Evolutionary conservation across 2,888 invertebrate species (phyloP), one percentile per base, ranked within the genome.

Genomic region (Tetranychus piercei): DNA sequence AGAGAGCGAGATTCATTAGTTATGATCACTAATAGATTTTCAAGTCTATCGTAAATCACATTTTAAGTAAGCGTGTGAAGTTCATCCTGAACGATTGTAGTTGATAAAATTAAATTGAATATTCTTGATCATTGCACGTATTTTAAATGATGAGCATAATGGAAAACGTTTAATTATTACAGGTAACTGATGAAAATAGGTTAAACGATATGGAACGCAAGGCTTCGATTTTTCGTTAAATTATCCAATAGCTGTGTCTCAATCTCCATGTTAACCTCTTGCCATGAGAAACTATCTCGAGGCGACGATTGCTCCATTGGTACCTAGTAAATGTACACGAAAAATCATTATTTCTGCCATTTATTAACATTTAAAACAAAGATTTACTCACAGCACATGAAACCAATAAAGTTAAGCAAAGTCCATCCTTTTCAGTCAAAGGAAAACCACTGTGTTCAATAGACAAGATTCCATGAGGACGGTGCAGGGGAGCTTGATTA

Each of bases 401-500:
- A 18, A 94, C 90, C 73, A 94, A 84, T 66, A 93, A 82, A 71
- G 91, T 90, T 23, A 93, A 83, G 80, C 92, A 92, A 75, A 90
- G 85, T 0, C 93, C 93, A 83, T 93, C 92, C 77, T 86, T 79
- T 75, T 80, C 80, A 9, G 22, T 55, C 20, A 34, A 22, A 6
- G 80, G 80, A 71, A 76, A 77, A 6, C 80, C 80, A 73, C 79
- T 79, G 77, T 81, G 81, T 90, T 34, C 92, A 80, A 83, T 77
- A 18, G 78, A 76, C 44, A 93, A 83, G 44, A 92, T 82, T 0
- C 93, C 93, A 79, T 90, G 86, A 0, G 92, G 92, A 79, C 89
- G 86, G 82, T 93, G 93, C 77, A 89, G 88, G 0, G 91, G 89
- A 44, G 92, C 87, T 81, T 90, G 91, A 74, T 90, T 88, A 23